A percentile compares a stretch with the other conserved stretches of the same genome.
Conservation (phyloP, 2,888 invertebrate species). For the Fragum fragum region DNA sequence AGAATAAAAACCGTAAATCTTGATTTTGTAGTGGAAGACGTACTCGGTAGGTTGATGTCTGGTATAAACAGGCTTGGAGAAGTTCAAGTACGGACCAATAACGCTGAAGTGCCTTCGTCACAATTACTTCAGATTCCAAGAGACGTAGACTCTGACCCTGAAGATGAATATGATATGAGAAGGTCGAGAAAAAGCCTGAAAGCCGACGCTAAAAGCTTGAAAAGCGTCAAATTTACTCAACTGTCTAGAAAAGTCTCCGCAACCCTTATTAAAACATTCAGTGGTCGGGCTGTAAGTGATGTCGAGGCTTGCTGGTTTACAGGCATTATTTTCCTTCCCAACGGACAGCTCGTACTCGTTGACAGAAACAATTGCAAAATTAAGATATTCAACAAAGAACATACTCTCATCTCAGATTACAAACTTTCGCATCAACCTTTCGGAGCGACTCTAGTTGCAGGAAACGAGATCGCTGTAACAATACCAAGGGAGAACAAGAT, state of each 20-base stretch:
- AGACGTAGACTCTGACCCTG: constrained; percentile 52
- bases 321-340: constrained; percentile 62
- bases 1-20: constrained; percentile 57
- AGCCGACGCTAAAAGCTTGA: constrained; percentile 22
- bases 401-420: constrained; percentile 50
- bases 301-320: constrained; percentile 68
- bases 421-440: constrained; percentile 64
- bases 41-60: constrained; percentile 56
- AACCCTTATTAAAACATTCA: constrained; percentile 31
- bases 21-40: constrained; percentile 57
- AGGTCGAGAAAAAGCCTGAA: constrained; percentile 32
- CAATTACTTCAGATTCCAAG: constrained; percentile 13
- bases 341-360: constrained; percentile 57
- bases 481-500: constrained; percentile 67
- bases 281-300: constrained; percentile 58
- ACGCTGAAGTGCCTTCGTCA: constrained; percentile 37
- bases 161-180: constrained; percentile 53
- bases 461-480: constrained; percentile 61
- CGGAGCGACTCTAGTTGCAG: constrained; percentile 54
- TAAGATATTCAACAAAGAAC: constrained; percentile 58
- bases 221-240: not conserved
- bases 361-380: constrained; percentile 71
- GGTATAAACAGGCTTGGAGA: constrained; percentile 63
- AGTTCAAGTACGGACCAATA: constrained; percentile 48
- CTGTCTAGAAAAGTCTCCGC: constrained; percentile 32